Evolutionary conservation across 2,113 vertebrate species (phyloP), one percentile per base, ranked within the genome.

Genomic region (Tachysurus vachellii): DNA sequence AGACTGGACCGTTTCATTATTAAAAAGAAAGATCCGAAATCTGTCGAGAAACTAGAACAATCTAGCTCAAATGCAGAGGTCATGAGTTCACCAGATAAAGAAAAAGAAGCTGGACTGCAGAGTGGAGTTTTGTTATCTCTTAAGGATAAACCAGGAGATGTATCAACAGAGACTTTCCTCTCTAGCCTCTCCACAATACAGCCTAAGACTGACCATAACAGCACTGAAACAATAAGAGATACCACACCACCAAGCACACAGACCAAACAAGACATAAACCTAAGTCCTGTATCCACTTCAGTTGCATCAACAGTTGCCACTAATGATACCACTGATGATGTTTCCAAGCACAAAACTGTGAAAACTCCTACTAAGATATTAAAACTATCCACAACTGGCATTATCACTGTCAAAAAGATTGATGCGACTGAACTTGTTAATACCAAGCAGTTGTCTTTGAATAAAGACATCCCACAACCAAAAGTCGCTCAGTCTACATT

Each of bases 71-170:
- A 17, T 64, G 62, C 61, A 87, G 86, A 80, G 44, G 23, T 61
- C 19, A 89, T 10, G 71, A 94, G 93, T 86, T 76, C 83, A 1
- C 70, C 91, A 71, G 89, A 59, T 80, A 92, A 88, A 84, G 95
- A 94, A 0, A 90, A 88, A 10, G 92, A 92, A 79, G 82, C 88
- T 80, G 93, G 93, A 89, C 44, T 88, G 28, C 94, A 89, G 73
- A 89, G 73, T 31, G 26, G 21, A 84, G 57, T 85, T 91, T 21
- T 91, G 1, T 91, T 97, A 85, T 97, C 96, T 92, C 94, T 98
- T 81, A 98, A 96, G 92, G 97, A 97, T 90, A 99, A 99, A 91
- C 97, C 97, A 86, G 96, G 97, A 90, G 97, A 98, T 93, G 96
- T 98, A 91, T 97, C 98, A 53, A 99, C 98, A 36, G 97, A 98